Evolutionary conservation across 2,888 invertebrate species (phyloP), one percentile per base, ranked within the genome.

Genomic region (Nudaria mundana): DNA sequence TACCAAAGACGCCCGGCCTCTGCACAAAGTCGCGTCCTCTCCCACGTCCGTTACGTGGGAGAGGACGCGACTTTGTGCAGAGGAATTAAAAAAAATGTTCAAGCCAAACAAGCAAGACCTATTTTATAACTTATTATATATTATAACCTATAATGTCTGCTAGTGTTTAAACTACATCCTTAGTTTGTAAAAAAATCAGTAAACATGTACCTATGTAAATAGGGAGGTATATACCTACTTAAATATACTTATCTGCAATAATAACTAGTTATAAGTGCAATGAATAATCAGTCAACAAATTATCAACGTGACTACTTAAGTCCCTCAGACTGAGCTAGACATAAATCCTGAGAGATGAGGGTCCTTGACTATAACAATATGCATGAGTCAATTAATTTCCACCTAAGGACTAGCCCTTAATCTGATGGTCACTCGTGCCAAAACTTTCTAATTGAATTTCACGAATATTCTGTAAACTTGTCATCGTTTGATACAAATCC

Each of bases 301-400:
- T 49, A 42, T 52, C 42, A 46, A 60, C 48, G 60, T 64, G 57
- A 56, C 51, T 48, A 52, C 53, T n/a, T n/a, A n/a, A n/a, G 54
- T 66, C 62, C 58, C 57, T n/a, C n/a, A n/a, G n/a, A n/a, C n/a
- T 58, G 56, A 57, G 54, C 61, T 54, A 60, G 69, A 74, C 75
- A 78, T 80, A 82, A 83, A 83, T 82, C 79, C 71, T 70, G 52
- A 49, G 65, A 75, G 80, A 82, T 76, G 79, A 81, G 80, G 80
- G 79, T 82, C 53, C 75, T 74, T 66, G 56, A 63, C 59, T 63
- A 71, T 71, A 74, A 77, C 77, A 81, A 81, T 83, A 81, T 80
- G 78, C 77, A 81, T 79, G 76, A 81, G 73, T 81, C 81, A 84
- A 84, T 83, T 84, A 84, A 83, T 82, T 81, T 78, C 68, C 72